Conservation (phyloP, 2,888 invertebrate genomes). For the Stegana nigrithorax region DNA sequence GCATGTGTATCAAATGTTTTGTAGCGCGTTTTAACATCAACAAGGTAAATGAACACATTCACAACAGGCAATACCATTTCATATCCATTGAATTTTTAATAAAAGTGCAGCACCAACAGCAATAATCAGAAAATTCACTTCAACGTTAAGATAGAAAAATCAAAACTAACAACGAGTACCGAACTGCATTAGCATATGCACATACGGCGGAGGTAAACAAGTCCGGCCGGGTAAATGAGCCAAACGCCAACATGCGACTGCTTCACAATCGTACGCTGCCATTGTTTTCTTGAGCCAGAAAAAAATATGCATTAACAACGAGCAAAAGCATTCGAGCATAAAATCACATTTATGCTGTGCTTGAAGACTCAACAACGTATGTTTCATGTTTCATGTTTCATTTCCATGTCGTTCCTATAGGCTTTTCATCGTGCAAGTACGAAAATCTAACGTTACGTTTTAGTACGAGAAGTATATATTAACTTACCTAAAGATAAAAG, state of each 20-base stretch:
- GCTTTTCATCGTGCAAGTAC: background rate
- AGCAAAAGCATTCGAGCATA: conserved; percentile 25
- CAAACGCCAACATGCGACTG: no score
- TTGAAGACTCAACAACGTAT: conserved; percentile 14
- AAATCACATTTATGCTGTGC: conserved; percentile 30
- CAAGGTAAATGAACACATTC: no score
- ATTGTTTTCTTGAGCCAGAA: no score
- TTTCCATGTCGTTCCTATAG: conserved; percentile 3
- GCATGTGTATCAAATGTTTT: no score
- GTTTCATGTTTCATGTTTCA: conserved; percentile 1
- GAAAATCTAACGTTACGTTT: background rate
- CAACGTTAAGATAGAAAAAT: no score
- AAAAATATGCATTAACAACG: background rate
- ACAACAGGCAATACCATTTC: no score
- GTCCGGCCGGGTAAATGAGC: background rate
- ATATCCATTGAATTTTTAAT: no score
- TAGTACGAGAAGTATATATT: background rate
- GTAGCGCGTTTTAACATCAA: no score
- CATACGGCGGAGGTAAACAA: conserved; percentile 6
- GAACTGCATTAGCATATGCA: no score
- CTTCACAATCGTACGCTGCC: no score
- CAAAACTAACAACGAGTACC: no score
- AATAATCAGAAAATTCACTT: background rate
- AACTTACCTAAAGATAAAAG: conserved; percentile 4
- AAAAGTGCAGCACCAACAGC: background rate